Evolutionary conservation across 2,113 vertebrate genomes (phyloP).

Genomic region (Cichladusa arquata): DNA sequence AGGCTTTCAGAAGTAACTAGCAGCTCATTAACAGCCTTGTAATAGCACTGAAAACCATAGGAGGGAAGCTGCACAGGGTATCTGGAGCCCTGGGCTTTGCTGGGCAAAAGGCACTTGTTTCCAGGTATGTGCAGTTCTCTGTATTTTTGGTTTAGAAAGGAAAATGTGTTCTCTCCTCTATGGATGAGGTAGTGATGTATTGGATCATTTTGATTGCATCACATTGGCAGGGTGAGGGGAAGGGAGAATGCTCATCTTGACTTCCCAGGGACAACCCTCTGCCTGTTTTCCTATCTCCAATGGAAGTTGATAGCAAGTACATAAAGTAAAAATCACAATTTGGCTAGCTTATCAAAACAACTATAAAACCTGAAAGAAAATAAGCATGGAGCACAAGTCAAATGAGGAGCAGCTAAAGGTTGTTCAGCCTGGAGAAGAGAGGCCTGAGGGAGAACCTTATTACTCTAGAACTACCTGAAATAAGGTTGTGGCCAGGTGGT

Average conservation of each 20-base stretch:
- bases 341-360: background rate
- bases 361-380: background rate
- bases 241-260: background rate
- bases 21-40: constrained; percentile 4
- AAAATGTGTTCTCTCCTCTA: background rate
- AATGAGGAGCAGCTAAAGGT: background rate
- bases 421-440: background rate
- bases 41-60: background rate
- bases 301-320: background rate
- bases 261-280: background rate
- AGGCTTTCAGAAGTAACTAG: background rate
- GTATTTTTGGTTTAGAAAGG: background rate
- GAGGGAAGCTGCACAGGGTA: background rate
- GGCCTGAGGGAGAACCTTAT: background rate
- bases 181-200: background rate
- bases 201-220: background rate
- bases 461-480: background rate
- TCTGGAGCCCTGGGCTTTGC: background rate
- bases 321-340: background rate
- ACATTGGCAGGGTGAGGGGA: background rate
- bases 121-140: background rate
- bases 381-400: background rate
- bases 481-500: background rate
- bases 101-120: background rate
- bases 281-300: background rate